Evolutionary conservation across 2,797 vertebrate genomes (phyloP), one percentile per base, ranked within the genome.

Genomic region (Cyclopterus lumpus): DNA sequence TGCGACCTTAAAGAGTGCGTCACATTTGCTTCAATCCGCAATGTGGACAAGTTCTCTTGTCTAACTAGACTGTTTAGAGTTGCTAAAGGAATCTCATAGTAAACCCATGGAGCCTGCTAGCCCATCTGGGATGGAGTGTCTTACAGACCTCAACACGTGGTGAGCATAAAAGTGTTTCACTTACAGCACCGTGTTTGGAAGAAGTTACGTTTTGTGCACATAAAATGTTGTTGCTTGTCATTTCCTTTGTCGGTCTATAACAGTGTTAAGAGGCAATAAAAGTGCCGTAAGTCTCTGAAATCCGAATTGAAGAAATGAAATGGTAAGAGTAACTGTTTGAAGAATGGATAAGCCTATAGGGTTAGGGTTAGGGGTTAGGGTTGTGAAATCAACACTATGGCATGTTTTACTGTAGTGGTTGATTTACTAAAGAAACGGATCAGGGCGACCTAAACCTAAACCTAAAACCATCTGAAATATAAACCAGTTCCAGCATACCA

Each of bases 21-120:
- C 16, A 6, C 2, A 6, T 28, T 62, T 18, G 6, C 12, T 48
- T 80, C 22, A 9, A 8, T 55, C 62, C 7, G 5, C 38, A 15
- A 42, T 22, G n/a, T 67, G 38, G 40, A 40, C 11, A 20, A 8
- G 32, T 42, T 67, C 3, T 64, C 18, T 34, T 64, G 65, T 58
- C 46, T 69, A 32, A 53, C 49, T 10, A 15, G 24, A 64, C 38
- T 48, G 67, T 59, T 16, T 60, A 14, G 74, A 77, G 44, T 64
- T 63, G 49, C 64, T 32, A 32, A 65, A 74, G 64, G 54, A 79
- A 70, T 44, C 10, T 65, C 65, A 59, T 65, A 42, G 44, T 79
- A 20, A 79, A 76, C 48, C 44, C 8, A 5, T n/a, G 58, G 59
- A 58, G 59, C 73, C 85, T 80, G 40, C 48, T 5, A 8, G n/a